Conservation (phyloP, 2,113 vertebrate species). For the Sporophila hypoxantha region DNA sequence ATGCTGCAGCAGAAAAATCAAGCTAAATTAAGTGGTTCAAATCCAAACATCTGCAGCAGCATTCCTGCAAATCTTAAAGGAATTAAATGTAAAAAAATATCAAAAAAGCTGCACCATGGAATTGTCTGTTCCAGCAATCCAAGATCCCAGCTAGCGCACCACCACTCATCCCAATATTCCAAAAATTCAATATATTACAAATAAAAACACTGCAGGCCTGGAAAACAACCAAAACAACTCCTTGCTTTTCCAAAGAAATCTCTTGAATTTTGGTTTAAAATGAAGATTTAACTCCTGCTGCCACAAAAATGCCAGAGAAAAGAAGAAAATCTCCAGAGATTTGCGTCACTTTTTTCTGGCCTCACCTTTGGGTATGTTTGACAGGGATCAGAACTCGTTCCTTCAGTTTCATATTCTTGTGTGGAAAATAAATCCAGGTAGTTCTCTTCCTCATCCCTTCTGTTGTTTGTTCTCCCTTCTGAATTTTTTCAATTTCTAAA, state of each 20-base stretch:
- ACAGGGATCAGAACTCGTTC: slow-evolving; percentile 96
- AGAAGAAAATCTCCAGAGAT: background rate
- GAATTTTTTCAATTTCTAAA: slow-evolving; percentile 93
- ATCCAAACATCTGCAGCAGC: background rate
- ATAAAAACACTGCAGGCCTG: background rate
- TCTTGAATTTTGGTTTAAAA: background rate
- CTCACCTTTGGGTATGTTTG: slow-evolving; percentile 95
- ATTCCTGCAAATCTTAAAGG: background rate
- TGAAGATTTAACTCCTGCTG: background rate
- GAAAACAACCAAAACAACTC: background rate
- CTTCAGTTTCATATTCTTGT: slow-evolving; percentile 96
- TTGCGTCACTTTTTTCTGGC: background rate
- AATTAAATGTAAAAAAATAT: background rate
- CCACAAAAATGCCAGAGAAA: background rate
- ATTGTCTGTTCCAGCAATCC: background rate
- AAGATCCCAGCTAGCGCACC: background rate
- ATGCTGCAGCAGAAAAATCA: background rate
- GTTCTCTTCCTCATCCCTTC: slow-evolving; percentile 87
- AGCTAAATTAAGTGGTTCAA: background rate
- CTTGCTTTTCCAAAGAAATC: rapidly evolving
- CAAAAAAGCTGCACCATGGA: background rate
- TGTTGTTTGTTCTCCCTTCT: slow-evolving; percentile 88
- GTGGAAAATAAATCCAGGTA: slow-evolving; percentile 97
- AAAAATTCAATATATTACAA: background rate
- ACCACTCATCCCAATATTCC: background rate